Percentiles rank a stretch among this genome's conserved stretches.
These are phyloP conservation scores for Felis chaus DNA, from an alignment of 2,113 vertebrate genomes.

Conservation along the genomic window DNA sequence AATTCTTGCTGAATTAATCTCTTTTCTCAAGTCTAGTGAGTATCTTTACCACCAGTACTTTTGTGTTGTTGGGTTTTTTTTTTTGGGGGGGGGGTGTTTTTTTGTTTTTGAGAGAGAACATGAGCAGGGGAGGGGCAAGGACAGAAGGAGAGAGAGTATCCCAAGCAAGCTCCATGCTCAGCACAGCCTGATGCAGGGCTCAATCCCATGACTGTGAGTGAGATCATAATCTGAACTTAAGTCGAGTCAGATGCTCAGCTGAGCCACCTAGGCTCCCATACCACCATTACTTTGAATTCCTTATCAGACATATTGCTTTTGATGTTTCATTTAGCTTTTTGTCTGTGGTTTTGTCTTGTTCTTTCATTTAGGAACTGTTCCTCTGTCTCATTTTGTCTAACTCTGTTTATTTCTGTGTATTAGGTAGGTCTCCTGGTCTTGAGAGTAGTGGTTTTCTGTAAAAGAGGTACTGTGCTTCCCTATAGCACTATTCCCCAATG, in stretches of 20 bases:
- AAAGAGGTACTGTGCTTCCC: background rate
- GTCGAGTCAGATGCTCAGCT: too few relatives aligned
- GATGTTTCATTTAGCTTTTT: background rate
- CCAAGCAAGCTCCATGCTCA: too few relatives aligned
- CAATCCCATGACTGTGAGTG: too few relatives aligned
- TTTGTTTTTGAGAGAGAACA: too few relatives aligned
- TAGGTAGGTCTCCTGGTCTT: background rate
- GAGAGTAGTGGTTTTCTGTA: background rate
- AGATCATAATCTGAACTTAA: too few relatives aligned
- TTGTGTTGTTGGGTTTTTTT: background rate
- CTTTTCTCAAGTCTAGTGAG: background rate
- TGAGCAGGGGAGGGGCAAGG: too few relatives aligned
- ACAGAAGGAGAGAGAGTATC: too few relatives aligned
- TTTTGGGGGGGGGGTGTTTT: too few relatives aligned
- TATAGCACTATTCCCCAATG: background rate
- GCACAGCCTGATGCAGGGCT: too few relatives aligned
- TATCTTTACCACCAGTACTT: background rate
- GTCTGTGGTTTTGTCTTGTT: background rate
- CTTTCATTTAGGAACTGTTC: background rate
- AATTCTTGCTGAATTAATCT: background rate
- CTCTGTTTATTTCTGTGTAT: background rate
- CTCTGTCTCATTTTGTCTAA: background rate
- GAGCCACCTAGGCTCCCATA: background rate
- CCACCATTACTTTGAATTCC: background rate
- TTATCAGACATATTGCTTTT: background rate